Conservation (phyloP, 2,797 vertebrate genomes). For the Rhinophrynus dorsalis region DNA sequence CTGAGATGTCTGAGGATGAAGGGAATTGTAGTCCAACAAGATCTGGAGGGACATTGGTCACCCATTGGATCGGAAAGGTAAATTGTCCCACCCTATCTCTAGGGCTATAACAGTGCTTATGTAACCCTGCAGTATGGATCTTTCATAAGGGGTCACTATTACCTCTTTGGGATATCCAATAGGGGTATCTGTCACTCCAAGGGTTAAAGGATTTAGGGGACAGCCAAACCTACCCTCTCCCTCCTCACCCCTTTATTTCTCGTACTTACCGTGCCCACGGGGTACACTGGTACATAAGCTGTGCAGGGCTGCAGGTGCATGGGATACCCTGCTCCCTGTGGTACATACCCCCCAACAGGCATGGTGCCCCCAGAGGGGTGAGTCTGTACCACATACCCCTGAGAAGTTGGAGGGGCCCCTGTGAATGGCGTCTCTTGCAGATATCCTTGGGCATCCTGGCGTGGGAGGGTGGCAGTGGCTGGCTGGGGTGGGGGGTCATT, state of each 20-base stretch:
- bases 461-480: conserved; percentile 66
- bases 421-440: conserved; percentile 80
- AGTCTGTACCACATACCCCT: conserved; percentile 87
- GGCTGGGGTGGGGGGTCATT: conserved; percentile 73
- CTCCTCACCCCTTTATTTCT: background rate
- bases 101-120: no score
- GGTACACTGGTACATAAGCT: conserved; percentile 89
- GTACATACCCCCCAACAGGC: conserved; percentile 83
- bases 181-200: background rate
- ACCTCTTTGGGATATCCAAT: background rate
- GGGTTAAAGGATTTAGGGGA: no score
- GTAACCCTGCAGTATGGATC: no score
- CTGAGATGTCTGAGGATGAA: no score
- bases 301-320: conserved; percentile 92
- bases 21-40: no score
- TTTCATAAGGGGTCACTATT: background rate
- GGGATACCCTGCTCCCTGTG: conserved; percentile 76
- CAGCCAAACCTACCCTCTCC: no score
- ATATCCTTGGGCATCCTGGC: conserved; percentile 68
- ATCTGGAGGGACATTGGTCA: no score
- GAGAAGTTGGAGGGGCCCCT: conserved; percentile 62
- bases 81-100: no score
- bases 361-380: conserved; percentile 70
- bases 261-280: conserved; percentile 84
- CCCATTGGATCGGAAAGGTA: no score